These are phyloP conservation scores for Falco berigora DNA, from an alignment of 2,797 vertebrate genomes.

Conservation along the genomic window DNA sequence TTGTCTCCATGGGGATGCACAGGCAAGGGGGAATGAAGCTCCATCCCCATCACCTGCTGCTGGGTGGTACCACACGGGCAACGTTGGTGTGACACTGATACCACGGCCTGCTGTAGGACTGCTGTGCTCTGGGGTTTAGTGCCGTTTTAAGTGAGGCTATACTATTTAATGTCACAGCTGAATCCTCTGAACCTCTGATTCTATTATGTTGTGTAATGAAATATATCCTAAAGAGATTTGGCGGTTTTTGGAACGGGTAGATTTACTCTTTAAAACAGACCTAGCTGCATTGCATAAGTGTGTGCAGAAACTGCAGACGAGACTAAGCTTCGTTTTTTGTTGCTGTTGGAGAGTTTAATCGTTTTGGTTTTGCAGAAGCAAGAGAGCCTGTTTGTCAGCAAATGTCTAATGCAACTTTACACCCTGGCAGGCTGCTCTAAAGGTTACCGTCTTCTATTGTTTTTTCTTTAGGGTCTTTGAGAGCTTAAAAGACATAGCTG, in stretches of 20 bases:
- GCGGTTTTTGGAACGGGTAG: background rate
- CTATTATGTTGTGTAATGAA: background rate
- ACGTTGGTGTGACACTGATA: accelerated
- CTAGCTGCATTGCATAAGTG: background rate
- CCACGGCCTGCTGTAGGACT: background rate
- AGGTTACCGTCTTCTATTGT: background rate
- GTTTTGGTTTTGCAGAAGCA: background rate
- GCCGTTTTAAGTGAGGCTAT: background rate
- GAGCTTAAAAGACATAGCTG: background rate
- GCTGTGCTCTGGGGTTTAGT: background rate
- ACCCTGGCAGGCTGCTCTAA: background rate
- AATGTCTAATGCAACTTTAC: background rate
- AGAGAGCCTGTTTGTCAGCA: background rate
- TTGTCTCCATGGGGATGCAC: background rate
- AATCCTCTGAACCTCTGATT: background rate
- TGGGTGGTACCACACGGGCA: background rate
- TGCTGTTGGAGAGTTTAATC: background rate
- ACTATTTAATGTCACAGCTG: background rate
- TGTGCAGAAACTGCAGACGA: background rate
- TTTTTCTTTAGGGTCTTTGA: background rate
- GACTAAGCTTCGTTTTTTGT: background rate
- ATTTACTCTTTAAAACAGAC: background rate
- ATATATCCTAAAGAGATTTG: background rate
- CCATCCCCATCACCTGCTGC: background rate
- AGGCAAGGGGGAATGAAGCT: background rate